A percentile compares a stretch with the other conserved stretches of the same genome.
Conservation (phyloP, 2,113 vertebrate species). For the Mellivora capensis region DNA sequence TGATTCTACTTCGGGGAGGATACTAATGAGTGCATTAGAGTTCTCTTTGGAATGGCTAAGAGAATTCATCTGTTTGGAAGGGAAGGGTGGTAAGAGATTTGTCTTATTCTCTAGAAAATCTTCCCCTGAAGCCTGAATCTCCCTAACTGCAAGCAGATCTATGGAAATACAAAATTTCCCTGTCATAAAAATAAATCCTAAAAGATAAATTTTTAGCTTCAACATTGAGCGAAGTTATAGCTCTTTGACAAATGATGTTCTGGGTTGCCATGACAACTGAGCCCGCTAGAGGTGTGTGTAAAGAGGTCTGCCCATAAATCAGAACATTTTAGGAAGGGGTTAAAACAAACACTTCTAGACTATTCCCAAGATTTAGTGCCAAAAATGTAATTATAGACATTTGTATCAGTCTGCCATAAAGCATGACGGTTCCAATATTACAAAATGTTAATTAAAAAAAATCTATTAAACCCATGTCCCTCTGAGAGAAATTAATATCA, state of each 20-base stretch:
- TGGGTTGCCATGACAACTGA: conserved; percentile 53
- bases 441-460: conserved; percentile 80
- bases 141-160: conserved; percentile 6
- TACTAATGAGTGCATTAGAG: neutral
- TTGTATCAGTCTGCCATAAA: conserved; percentile 72
- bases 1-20: neutral
- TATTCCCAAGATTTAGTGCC: conserved; percentile 68
- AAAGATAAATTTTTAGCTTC: conserved; percentile 68
- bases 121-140: neutral
- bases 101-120: conserved; percentile 3
- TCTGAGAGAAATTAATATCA: conserved; percentile 74
- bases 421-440: conserved; percentile 75
- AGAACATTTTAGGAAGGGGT: conserved; percentile 67
- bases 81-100: neutral
- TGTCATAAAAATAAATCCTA: conserved; percentile 62
- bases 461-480: conserved; percentile 75
- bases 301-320: conserved; percentile 63
- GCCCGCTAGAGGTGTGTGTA: neutral
- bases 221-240: conserved; percentile 65
- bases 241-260: conserved; percentile 72
- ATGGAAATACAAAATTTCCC: conserved; percentile 54
- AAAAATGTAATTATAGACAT: conserved; percentile 78
- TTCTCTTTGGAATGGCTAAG: neutral
- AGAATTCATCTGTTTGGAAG: neutral
- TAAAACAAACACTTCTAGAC: conserved; percentile 77